Evolutionary conservation across 2,113 vertebrate genomes (phyloP).

Genomic region (Tricholaema leucomelas): DNA sequence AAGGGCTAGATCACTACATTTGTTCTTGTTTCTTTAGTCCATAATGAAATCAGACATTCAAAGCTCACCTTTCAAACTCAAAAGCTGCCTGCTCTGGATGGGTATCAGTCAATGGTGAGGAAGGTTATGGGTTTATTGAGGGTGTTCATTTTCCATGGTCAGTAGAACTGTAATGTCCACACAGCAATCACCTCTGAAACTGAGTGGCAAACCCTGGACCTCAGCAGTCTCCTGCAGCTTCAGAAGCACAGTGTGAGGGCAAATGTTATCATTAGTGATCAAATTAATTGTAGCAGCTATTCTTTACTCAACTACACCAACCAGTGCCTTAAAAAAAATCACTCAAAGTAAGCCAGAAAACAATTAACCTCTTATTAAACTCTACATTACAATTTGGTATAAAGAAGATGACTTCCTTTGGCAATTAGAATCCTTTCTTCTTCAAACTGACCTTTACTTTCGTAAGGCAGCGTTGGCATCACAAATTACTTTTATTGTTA

Average conservation of each 20-base stretch:
- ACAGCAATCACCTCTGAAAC: not conserved
- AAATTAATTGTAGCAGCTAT: conserved; percentile 1
- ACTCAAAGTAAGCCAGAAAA: not conserved
- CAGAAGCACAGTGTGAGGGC: not conserved
- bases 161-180: not conserved
- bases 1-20: not conserved
- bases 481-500: not conserved
- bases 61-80: not conserved
- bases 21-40: not conserved
- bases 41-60: not conserved
- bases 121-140: not conserved
- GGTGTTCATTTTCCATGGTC: not conserved
- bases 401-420: not conserved
- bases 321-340: not conserved
- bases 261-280: conserved; percentile 13
- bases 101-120: fast-evolving
- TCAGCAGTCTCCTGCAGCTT: not conserved
- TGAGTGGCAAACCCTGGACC: not conserved
- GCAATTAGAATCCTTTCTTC: not conserved
- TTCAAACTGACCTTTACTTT: conserved; percentile 14
- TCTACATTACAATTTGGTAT: conserved; percentile 20
- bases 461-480: not conserved
- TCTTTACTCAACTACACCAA: conserved; percentile 18
- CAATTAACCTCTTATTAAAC: conserved; percentile 9
- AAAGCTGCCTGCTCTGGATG: not conserved